Evolutionary conservation across 2,888 invertebrate species (phyloP), one percentile per base, ranked within the genome.

Genomic region (Eucriotettix oculatus): DNA sequence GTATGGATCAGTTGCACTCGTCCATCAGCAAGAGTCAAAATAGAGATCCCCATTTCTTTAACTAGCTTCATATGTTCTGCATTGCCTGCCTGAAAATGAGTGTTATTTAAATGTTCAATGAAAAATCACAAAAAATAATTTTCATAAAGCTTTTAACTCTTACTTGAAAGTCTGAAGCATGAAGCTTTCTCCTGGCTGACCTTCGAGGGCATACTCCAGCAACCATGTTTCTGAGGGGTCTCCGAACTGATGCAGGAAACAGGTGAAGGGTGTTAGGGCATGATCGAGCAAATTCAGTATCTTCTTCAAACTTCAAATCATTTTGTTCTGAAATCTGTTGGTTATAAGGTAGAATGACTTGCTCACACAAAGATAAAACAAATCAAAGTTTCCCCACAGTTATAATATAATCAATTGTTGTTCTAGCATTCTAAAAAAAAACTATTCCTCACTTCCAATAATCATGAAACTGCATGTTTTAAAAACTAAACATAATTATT

Each of bases 41-140:
- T 87, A 60, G 89, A 86, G 69, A 99, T 96, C 63, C 98, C 98
- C 95, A 98, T 96, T 71, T 91, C 87, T 62, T 86, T 83, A 65
- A 98, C 81, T 65, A 90, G 82, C 71, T 84, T 84, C 66, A 95
- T 74, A 76, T 98, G 97, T 59, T 92, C 87, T 60, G 87, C 81
- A 77, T 96, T 95, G 68, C 84, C 85, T 61, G 90, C 84, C 65
- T 86, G 74, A 66, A 78, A 78, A 58, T 60, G 52, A 52, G 48
- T 14, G 12, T 14, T 48, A 48, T n/a, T 14, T 48, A 14, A 48
- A 9, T 48, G 9, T n/a, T 48, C 48, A 48, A 5, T 14, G n/a
- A 48, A 48, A 44, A 48, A 48, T 14, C 48, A 48, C 48, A 12
- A 48, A 12, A 14, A 14, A 12, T 9, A 1, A n/a, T 48, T 48